Base-by-base conservation (phyloP, 2,113 vertebrate species). In the Callospermophilus lateralis region DNA sequence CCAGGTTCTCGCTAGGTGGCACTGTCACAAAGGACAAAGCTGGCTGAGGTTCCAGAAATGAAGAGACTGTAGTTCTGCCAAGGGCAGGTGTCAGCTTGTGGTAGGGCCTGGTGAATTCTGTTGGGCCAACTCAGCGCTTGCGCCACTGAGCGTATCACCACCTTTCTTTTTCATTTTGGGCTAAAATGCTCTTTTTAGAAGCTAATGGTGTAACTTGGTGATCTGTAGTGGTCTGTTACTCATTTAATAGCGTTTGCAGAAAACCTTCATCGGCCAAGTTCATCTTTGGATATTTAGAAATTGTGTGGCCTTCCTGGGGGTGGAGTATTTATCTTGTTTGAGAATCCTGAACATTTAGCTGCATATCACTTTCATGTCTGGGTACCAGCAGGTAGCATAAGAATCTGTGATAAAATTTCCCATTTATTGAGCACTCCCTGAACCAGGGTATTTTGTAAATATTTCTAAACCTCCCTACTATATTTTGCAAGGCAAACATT, bases 1-100 rank as follows among this genome's bases (percentile, higher is more conserved):
- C 48, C 4, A 2, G 26, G 30, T 16, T 3, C 63, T 77, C 97
- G 88, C 95, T 95, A 94, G 96, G 70, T 94, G 97, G 92, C 96
- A 20, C 68, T 76, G 8, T 68, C 48, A 74, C 94, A 83, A 94
- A 97, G 91, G 97, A 91, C 91, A 95, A 87, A 86, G 67, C 80
- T 53, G 67, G 51, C n/a, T 13, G 24, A 81, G 55, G 51, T 17
- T 84, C n/a, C 92, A 45, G 78, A 85, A 80, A 70, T 20, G 30
- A 2, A 5, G 67, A 13, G 37, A 73, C 26, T 3, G 74, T 1
- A 22, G 2, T 65, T 86, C 6, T 22, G 37, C 84, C 76, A 58
- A 72, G 28, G 86, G 67, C 94, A 11, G 73, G 86, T 93, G 48
- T 19, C 30, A 61, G 45, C 51, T 20, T 28, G 20, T 22, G 53